phyloP scores from a whole-genome alignment of 92 coral and sea anemone species.

The Porites evermanni region DNA sequence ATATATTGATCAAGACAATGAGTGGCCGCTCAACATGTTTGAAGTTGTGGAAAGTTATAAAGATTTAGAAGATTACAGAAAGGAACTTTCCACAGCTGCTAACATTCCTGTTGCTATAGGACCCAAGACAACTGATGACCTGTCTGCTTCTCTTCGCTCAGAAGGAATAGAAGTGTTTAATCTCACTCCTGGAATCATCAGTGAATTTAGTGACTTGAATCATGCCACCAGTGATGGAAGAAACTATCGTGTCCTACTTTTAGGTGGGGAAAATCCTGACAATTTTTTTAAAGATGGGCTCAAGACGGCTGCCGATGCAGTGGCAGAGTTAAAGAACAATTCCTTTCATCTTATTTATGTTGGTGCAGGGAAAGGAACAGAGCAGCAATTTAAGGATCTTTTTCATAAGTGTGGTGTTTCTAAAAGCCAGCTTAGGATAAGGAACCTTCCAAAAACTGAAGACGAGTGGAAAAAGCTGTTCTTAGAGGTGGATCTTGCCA shows the following conservation, averaged over 20 bases:
- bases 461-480: neutral
- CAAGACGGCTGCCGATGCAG: constrained; percentile 5
- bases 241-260: neutral
- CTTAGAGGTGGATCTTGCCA: constrained; percentile 1
- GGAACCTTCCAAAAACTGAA: neutral
- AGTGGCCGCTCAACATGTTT: neutral
- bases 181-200: constrained; percentile 6
- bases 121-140: neutral
- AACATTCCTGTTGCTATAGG: constrained; percentile 1
- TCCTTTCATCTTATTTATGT: neutral
- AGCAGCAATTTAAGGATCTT: too few species aligned
- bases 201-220: neutral
- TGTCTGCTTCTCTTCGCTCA: neutral
- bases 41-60: neutral
- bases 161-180: neutral
- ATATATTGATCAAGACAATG: neutral
- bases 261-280: neutral
- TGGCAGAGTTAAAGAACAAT: neutral
- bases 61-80: neutral
- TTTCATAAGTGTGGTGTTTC: neutral
- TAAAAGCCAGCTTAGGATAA: neutral
- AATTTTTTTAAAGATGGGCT: neutral
- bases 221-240: neutral
- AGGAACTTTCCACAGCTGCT: neutral
- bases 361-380: neutral